phyloP scores from a whole-genome alignment of 2,888 invertebrate species.

The Ecliptopera silaceata region DNA sequence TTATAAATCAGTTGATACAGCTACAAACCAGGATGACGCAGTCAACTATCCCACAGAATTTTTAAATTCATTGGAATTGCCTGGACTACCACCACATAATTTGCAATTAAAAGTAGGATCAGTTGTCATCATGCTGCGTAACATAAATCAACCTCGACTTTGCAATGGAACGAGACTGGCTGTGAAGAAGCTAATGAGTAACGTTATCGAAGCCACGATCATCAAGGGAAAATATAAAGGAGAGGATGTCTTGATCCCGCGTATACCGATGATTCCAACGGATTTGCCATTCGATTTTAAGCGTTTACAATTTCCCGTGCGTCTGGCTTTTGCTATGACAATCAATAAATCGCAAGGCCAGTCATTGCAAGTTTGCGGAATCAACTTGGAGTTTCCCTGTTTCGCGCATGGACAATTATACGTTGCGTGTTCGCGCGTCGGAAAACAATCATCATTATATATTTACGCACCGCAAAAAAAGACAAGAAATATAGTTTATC shows the following conservation, averaged over 20 bases:
- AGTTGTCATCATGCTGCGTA: constrained; percentile 36
- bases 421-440: constrained; percentile 45
- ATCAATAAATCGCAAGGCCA: constrained; percentile 34
- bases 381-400: constrained; percentile 28
- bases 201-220: constrained; percentile 35
- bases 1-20: constrained; percentile 46
- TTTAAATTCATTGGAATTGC: constrained; percentile 46
- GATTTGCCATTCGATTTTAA: constrained; percentile 40
- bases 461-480: constrained; percentile 20
- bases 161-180: constrained; percentile 21
- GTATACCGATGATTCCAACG: constrained; percentile 40
- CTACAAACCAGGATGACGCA: constrained; percentile 43
- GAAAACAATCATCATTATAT: constrained; percentile 43
- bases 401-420: constrained; percentile 40
- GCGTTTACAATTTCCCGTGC: constrained; percentile 36
- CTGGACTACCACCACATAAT: constrained; percentile 45
- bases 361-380: constrained; percentile 39
- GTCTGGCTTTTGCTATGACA: constrained; percentile 40
- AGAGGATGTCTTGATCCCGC: too few species aligned
- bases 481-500: too few species aligned
- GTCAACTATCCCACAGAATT: constrained; percentile 48
- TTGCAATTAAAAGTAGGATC: constrained; percentile 36
- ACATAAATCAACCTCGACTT: constrained; percentile 37
- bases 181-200: constrained; percentile 27
- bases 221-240: constrained; percentile 43